Evolutionary conservation across 2,113 vertebrate species (phyloP), one percentile per base, ranked within the genome.

Genomic region (Melospiza georgiana): DNA sequence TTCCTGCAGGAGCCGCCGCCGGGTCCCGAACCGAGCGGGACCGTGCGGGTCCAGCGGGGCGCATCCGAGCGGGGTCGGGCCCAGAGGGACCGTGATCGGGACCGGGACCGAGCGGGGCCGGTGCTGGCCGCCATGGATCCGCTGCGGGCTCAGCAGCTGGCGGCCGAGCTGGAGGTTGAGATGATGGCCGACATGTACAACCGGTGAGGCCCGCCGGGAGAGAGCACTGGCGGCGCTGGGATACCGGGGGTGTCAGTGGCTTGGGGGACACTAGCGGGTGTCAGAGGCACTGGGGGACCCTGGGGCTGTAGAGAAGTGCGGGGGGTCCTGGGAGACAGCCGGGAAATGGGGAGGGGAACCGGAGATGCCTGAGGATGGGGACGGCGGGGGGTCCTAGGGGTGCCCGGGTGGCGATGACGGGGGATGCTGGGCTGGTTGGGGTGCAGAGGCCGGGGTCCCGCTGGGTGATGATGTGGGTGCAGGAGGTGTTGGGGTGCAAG

Each of bases 181-280:
- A 99, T 99, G 99, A 99, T 99, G 99, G 99, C 99, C 16, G 99
- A 99, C 96, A 99, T 99, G 99, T 99, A 99, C 96, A 99, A 99
- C 98, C 98, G 99, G 99, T 99, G 84, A 65, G 83, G 69, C 61
- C 33, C 77, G 27, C 76, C 37, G 31, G 27, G 15, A 49, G 69
- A 35, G 18, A 10, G 9, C 55, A 22, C 2, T 15, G 35, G 17
- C 67, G 22, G 9, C 41, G 7, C 5, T 15, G 39, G 30, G 16
- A 16, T 35, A 27, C 10, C 6, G 18, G 31, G 31, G 12, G 8
- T 6, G 54, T 57, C 54, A 20, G 31, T 18, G 51, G 22, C 63
- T 39, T n/a, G 10, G 35, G 21, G 13, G 57, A 6, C 14, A 7
- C 16, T 19, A 21, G 35, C 11, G 13, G 11, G 12, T 65, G 43